Base-by-base conservation (phyloP, 2,888 invertebrate species). In the Pelosia muscerda region DNA sequence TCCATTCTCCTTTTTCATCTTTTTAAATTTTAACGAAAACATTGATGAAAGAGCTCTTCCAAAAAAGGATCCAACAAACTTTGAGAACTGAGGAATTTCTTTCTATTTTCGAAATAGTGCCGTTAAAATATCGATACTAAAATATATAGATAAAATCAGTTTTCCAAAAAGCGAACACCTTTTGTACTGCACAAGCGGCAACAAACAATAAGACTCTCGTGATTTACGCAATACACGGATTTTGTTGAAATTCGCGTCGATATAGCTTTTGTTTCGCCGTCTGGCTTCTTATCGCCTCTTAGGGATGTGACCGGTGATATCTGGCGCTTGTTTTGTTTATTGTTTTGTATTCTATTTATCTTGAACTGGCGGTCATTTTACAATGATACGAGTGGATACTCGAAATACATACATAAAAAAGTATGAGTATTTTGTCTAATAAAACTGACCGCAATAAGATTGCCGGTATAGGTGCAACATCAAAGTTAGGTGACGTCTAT, bases 121-220 rank as follows among this genome's bases (percentile, higher is more conserved):
- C 53, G 55, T 25, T 60, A 69, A 72, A 61, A 71, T 71, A 63
- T 73, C 65, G 72, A 69, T 65, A 64, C 69, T 53, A 66, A 76
- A 76, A 79, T 53, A 74, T 74, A 79, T 81, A 74, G 79, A 79
- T 81, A 79, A 76, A 71, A 72, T 81, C 74, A 71, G 66, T 76
- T 76, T 78, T 38, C 54, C 60, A 49, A 76, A 79, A 81, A 81
- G 72, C 54, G 81, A 76, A 72, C 71, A 71, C 71, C 38, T 65
- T 73, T 69, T 74, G 74, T 38, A 72, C 68, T 69, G 72, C 71
- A 74, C 77, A 72, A 74, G 72, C 74, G 74, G 80, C 76, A 79
- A 79, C 82, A 81, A 79, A 79, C 82, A 79, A 79, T 81, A 77
- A 72, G 81, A 81, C 71, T 79, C 77, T 67, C 69, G 77, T 79